Evolutionary conservation across 2,797 vertebrate species (phyloP).

Genomic region (Ptychadena robeensis): DNA sequence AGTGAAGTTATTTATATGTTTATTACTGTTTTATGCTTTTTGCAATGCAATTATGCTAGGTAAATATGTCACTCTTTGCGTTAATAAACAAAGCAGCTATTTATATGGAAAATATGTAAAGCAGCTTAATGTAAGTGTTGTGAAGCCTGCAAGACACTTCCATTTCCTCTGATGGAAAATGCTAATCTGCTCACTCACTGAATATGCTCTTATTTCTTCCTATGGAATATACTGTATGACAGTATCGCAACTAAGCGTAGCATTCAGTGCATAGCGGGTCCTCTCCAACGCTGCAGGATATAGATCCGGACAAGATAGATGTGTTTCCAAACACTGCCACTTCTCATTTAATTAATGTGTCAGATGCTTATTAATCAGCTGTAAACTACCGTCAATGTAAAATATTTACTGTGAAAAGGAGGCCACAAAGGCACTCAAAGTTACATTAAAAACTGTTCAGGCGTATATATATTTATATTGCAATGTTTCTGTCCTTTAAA

Average conservation of each 20-base stretch:
- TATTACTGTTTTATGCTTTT: conserved; percentile 33
- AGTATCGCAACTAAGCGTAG: not conserved
- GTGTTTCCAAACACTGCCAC: conserved; percentile 10
- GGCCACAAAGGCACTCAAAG: not conserved
- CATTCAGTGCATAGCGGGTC: conserved; percentile 19
- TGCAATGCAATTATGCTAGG: conserved; percentile 32
- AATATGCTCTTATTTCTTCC: conserved; percentile 7
- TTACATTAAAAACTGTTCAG: not conserved
- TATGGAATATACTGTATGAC: conserved; percentile 2
- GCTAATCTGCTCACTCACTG: conserved; percentile 1
- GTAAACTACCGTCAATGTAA: not conserved
- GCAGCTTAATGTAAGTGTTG: conserved; percentile 6
- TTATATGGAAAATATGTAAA: conserved; percentile 45
- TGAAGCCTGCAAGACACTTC: conserved; percentile 18
- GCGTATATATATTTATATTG: not conserved
- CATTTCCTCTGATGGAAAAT: conserved; percentile 35
- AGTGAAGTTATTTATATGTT: conserved; percentile 47
- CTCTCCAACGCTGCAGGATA: conserved; percentile 8
- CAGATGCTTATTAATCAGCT: conserved; percentile 43
- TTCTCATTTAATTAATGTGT: conserved; percentile 41
- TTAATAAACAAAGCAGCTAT: conserved; percentile 47
- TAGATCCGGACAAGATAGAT: conserved; percentile 38
- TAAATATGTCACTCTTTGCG: conserved; percentile 38
- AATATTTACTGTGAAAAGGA: not conserved
- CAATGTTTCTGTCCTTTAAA: not conserved